Evolutionary conservation across 2,113 vertebrate genomes (phyloP).

Genomic region (Ammodramus savannarum): DNA sequence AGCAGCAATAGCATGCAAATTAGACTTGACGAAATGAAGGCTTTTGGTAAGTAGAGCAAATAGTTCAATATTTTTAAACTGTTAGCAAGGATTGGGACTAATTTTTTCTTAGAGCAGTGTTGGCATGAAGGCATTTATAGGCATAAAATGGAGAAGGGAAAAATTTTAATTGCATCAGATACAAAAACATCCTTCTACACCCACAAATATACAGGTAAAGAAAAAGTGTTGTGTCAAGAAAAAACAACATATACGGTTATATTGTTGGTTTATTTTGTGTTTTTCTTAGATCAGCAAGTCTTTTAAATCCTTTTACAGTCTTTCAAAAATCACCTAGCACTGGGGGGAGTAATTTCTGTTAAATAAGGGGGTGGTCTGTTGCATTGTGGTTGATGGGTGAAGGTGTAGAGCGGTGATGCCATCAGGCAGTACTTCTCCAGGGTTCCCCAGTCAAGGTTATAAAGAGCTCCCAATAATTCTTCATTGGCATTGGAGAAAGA

Average conservation of each 20-base stretch:
- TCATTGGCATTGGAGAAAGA: not conserved
- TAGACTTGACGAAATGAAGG: not conserved
- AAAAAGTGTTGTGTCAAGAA: not conserved
- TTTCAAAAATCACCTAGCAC: not conserved
- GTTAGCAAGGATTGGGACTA: not conserved
- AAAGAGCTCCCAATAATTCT: not conserved
- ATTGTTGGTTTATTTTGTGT: not conserved
- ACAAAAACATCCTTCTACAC: not conserved
- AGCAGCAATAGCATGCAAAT: not conserved
- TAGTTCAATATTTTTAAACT: not conserved
- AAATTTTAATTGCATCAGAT: not conserved
- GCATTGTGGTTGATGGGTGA: not conserved
- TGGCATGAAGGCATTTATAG: not conserved
- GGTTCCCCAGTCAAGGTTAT: not conserved
- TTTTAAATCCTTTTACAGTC: not conserved
- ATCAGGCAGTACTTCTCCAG: not conserved
- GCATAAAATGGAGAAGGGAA: not conserved
- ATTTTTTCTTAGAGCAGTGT: not conserved
- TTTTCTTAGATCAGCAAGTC: not conserved
- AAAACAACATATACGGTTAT: not conserved
- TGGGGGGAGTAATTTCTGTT: not conserved
- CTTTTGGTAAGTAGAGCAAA: not conserved
- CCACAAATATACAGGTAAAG: not conserved
- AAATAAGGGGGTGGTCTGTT: not conserved
- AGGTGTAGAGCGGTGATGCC: not conserved